These are phyloP conservation scores for Cladorhizidae sp. DNA, from an alignment of 37 sponge, comb jelly and placozoan genomes.

Conservation along the genomic window DNA sequence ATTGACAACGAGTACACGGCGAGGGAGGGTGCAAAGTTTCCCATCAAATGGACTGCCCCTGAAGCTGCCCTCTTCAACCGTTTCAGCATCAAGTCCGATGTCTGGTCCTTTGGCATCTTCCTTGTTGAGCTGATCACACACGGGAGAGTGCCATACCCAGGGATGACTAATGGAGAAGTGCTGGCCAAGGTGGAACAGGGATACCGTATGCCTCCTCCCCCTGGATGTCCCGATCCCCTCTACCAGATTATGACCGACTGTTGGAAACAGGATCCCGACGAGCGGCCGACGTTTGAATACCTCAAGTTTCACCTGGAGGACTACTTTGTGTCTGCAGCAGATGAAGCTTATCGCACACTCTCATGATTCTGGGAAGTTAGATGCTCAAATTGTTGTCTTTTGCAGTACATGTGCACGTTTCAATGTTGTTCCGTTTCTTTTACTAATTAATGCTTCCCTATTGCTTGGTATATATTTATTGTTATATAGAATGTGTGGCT, in stretches of 20 bases:
- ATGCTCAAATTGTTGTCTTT: too few species aligned
- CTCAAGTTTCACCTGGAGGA: slow-evolving; percentile 91
- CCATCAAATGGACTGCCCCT: slow-evolving; percentile 99
- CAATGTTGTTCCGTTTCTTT: too few species aligned
- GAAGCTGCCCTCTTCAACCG: slow-evolving; percentile 95
- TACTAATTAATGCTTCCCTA: too few species aligned
- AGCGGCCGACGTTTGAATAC: slow-evolving; percentile 94
- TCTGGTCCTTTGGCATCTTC: slow-evolving; percentile 97
- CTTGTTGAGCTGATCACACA: slow-evolving; percentile 95
- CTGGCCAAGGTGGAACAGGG: slow-evolving; percentile 81
- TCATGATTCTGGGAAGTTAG: slow-evolving; percentile 22
- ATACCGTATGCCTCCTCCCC: slow-evolving; percentile 92
- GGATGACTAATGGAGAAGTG: slow-evolving; percentile 96
- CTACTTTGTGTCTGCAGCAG: slow-evolving; percentile 91
- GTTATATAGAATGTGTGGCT: too few species aligned
- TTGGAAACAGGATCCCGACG: slow-evolving; percentile 88
- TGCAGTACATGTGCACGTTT: too few species aligned
- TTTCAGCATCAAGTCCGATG: slow-evolving; percentile 98
- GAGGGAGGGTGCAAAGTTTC: slow-evolving; percentile 94
- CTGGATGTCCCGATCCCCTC: slow-evolving; percentile 87
- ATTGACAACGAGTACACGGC: slow-evolving; percentile 90
- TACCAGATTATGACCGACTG: slow-evolving; percentile 95
- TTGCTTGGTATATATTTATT: too few species aligned
- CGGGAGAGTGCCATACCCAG: slow-evolving; percentile 96
- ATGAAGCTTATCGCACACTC: slow-evolving; percentile 56